Base-by-base conservation (phyloP, 1,140 invertebrate species). In the Eubasilissa regina region DNA sequence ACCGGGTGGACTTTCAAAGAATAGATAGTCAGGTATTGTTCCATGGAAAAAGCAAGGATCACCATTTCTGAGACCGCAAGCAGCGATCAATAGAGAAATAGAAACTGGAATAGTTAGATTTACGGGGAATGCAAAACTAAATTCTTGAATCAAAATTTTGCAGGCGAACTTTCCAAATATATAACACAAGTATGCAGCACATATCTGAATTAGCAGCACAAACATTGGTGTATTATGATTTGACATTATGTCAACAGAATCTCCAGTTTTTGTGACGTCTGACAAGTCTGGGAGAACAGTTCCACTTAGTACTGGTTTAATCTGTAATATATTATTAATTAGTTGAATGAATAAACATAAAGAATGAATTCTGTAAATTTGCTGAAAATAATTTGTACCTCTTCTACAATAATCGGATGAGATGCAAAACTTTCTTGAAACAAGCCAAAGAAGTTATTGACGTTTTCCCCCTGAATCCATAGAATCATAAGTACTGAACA, bases 121-220 rank as follows among this genome's bases (percentile, higher is more conserved):
- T 0, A 99, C 94, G 0, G 98, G 97, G 81, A 99, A 97, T 0
- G 97, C 96, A 85, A 98, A 99, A 85, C 97, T 97, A 90, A 98
- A 98, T 43, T 95, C 95, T 89, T 99, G 97, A 76, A 98, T 98
- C 80, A 97, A 92, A 84, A 99, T 98, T 89, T 98, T 98, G 89
- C 97, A 98, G 17, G 97, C 96, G 84, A 98, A 98, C 89, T 98
- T 98, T 80, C 95, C 96, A 83, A 97, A 97, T 82, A 97, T 94
- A 84, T 98, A 98, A 83, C 95, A 95, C 35, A 97, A 89, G 85
- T 97, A 97, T 7, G 96, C 93, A 6, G 95, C 92, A 94, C 89
- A 62, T n/a, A 97, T 92, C 87, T 97, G 96, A 60, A 97, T 91
- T 0, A 97, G 85, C 44, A 97, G 86, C 0, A 97, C 93, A 84